Evolutionary conservation across 2,797 vertebrate species (phyloP).

Genomic region (Pseudotriccus pelzelni): DNA sequence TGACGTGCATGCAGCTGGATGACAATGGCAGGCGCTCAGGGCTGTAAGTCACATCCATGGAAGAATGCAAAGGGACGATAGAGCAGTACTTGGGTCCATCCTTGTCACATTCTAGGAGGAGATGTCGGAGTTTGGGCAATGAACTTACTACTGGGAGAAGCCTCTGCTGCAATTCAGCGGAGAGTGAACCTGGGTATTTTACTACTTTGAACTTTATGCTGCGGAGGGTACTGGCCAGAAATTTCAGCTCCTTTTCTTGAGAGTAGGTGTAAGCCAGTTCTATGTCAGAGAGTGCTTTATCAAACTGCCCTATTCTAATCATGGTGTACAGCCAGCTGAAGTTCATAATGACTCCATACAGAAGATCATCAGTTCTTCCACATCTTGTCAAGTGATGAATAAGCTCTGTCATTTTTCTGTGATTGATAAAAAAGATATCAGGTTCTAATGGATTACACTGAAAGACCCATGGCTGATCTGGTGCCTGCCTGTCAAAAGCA

Average conservation of each 20-base stretch:
- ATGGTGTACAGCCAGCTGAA: slow-evolving; percentile 99
- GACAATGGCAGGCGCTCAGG: slow-evolving; percentile 93
- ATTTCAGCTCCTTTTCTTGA: slow-evolving; percentile 97
- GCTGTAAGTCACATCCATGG: slow-evolving; percentile 97
- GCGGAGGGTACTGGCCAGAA: slow-evolving; percentile 91
- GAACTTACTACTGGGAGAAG: slow-evolving; percentile 96
- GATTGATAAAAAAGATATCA: slow-evolving; percentile 98
- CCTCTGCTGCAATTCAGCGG: slow-evolving; percentile 95
- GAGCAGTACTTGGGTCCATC: slow-evolving; percentile 99
- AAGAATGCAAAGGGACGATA: slow-evolving; percentile 96
- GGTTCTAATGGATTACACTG: slow-evolving; percentile 97
- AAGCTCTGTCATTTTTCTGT: slow-evolving; percentile 97
- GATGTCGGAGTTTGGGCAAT: slow-evolving; percentile 94
- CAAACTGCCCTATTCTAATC: slow-evolving; percentile 98
- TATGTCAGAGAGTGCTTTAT: slow-evolving; percentile 92
- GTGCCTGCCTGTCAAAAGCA: slow-evolving; percentile 94
- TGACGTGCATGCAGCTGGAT: slow-evolving; percentile 94
- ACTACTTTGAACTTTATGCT: slow-evolving; percentile 92
- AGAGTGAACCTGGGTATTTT: slow-evolving; percentile 93
- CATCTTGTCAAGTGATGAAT: slow-evolving; percentile 92
- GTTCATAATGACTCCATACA: slow-evolving; percentile 97
- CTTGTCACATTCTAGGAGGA: slow-evolving; percentile 97
- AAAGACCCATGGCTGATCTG: slow-evolving; percentile 98
- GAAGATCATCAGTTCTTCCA: slow-evolving; percentile 93
- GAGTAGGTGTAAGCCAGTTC: slow-evolving; percentile 93